A percentile compares a stretch with the other conserved stretches of the same genome.
Conservation (phyloP, 2,113 vertebrate genomes). For the Phyllostomus discolor region DNA sequence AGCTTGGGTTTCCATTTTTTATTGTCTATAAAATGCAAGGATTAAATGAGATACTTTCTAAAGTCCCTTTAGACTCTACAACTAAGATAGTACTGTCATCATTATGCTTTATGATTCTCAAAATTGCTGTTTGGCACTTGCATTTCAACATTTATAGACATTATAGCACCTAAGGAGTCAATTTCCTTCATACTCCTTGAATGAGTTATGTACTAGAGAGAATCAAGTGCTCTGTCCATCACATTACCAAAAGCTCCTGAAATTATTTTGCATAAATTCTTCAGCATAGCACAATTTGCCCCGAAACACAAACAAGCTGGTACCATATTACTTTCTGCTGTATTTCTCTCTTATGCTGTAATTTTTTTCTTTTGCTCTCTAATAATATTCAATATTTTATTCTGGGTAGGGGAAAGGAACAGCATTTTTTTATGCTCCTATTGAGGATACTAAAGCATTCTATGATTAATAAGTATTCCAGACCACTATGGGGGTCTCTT, state of each 20-base stretch:
- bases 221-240: constrained; percentile 62
- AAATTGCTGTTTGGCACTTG: constrained; percentile 75
- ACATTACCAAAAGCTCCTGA: constrained; percentile 55
- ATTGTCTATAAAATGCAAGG: background rate
- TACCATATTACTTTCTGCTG: constrained; percentile 59
- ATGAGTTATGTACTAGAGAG: constrained; percentile 73
- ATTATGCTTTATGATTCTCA: constrained; percentile 65
- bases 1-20: background rate
- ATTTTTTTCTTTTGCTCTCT: background rate
- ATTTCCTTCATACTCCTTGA: constrained; percentile 72
- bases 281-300: constrained; percentile 23
- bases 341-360: background rate
- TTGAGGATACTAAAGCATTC: background rate
- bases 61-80: background rate
- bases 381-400: background rate
- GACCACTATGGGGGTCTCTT: background rate
- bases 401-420: background rate
- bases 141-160: constrained; percentile 71
- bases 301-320: constrained; percentile 68
- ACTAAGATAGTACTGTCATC: background rate
- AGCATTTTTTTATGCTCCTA: background rate
- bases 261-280: constrained; percentile 22
- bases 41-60: constrained; percentile 23
- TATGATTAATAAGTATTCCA: background rate
- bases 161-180: constrained; percentile 69